Conservation (phyloP, 37 sponge, comb jelly and placozoan genomes). For the Axinella damicornis region DNA sequence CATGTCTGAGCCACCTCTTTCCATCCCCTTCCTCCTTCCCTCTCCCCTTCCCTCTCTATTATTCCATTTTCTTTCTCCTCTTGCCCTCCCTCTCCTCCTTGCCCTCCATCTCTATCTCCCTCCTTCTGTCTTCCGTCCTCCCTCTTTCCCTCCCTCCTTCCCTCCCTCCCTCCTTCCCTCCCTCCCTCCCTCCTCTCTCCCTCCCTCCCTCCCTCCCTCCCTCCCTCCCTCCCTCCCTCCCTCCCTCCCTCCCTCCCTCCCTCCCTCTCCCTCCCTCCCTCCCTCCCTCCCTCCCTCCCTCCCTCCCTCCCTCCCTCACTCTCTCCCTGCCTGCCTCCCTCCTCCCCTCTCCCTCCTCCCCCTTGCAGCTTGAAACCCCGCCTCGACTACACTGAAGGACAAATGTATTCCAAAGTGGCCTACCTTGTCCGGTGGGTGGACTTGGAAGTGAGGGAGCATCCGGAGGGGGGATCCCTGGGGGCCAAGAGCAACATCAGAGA, state of each 20-base stretch:
- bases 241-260: not conserved
- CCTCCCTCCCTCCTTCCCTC: too few relatives aligned
- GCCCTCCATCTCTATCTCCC: too few relatives aligned
- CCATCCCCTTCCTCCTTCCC: too few relatives aligned
- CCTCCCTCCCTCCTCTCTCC: too few relatives aligned
- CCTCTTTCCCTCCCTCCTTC: too few relatives aligned
- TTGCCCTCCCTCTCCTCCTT: too few relatives aligned
- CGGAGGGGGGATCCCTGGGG: not conserved
- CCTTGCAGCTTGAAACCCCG: slow-evolving; percentile 38
- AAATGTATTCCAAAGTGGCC: slow-evolving; percentile 53
- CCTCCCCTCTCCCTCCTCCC: not conserved
- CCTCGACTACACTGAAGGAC: slow-evolving; percentile 35
- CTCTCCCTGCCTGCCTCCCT: not conserved
- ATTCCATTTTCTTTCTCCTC: too few relatives aligned
- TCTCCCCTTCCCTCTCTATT: too few relatives aligned
- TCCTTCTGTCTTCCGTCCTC: too few relatives aligned
- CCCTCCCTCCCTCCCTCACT: not conserved
- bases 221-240: not conserved
- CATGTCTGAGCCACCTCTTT: too few relatives aligned
- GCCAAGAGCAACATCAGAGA: not conserved
- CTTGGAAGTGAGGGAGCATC: slow-evolving; percentile 14
- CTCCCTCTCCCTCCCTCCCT: not conserved
- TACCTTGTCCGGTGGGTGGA: slow-evolving; percentile 72
- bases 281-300: too few relatives aligned
- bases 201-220: too few relatives aligned